A percentile compares a stretch with the other conserved stretches of the same genome.
These are phyloP conservation scores for Branchellion lobata DNA, from an alignment of 2,888 invertebrate genomes.

Conservation along the genomic window DNA sequence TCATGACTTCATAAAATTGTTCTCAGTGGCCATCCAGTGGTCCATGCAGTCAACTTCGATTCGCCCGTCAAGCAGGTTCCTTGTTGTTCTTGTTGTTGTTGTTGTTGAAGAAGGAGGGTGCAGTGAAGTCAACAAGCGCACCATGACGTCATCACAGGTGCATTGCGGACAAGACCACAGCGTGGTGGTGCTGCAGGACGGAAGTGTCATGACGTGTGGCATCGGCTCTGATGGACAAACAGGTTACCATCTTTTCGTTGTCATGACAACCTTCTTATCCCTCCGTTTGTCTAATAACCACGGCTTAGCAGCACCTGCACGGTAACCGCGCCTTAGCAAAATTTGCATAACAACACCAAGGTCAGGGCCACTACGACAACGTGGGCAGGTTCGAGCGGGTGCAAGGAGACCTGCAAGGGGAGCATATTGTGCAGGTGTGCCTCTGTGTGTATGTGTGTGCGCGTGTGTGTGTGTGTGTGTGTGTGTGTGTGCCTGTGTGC, in stretches of 20 bases:
- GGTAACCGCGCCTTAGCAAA: no score
- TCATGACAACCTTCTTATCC: background rate
- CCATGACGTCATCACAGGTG: constrained; percentile 61
- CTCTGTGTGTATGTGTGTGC: no score
- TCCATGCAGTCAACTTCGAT: constrained; percentile 45
- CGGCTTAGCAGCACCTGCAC: no score
- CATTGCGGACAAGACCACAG: constrained; percentile 90
- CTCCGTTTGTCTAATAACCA: background rate
- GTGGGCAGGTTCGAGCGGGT: constrained; percentile 64
- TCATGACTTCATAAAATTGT: no score
- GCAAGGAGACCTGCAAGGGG: constrained; percentile 77
- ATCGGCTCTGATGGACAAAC: constrained; percentile 95
- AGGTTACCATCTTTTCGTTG: constrained; percentile 62
- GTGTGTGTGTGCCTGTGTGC: no score
- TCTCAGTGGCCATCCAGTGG: constrained; percentile 48
- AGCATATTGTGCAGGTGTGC: constrained; percentile 72
- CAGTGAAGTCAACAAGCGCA: background rate
- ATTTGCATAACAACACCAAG: constrained; percentile 53
- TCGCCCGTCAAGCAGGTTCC: constrained; percentile 46
- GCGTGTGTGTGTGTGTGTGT: no score
- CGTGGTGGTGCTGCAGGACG: constrained; percentile 76
- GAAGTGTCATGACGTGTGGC: constrained; percentile 83
- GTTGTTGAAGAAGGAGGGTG: no score
- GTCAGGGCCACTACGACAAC: constrained; percentile 59
- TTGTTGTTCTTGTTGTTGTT: background rate